phyloP scores from a whole-genome alignment of 2,888 invertebrate genomes.

The Erebia epiphron region DNA sequence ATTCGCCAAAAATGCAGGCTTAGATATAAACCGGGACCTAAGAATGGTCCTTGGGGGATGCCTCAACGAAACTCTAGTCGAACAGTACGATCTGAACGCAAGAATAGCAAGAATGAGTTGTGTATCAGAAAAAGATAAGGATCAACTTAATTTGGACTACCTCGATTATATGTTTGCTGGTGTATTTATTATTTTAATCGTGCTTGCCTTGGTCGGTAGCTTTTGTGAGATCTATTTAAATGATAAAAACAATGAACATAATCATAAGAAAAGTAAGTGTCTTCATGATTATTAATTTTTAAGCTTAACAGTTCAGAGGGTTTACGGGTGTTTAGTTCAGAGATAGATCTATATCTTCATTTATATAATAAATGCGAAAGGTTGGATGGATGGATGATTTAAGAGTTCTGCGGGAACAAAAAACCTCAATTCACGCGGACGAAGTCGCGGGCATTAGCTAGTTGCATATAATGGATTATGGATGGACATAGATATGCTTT shows the following conservation, averaged over 20 bases:
- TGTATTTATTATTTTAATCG: conserved; percentile 1
- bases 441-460: too few relatives aligned
- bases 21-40: conserved; percentile 33
- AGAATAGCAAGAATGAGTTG: conserved; percentile 36
- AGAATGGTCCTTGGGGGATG: conserved; percentile 45
- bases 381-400: too few relatives aligned
- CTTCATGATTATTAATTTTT: not conserved
- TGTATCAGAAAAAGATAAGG: conserved; percentile 13
- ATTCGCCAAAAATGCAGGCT: conserved; percentile 21
- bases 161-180: conserved; percentile 4
- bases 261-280: conserved; percentile 11
- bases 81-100: conserved; percentile 43
- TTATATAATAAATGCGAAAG: too few relatives aligned
- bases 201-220: conserved; percentile 3
- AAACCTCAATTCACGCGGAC: too few relatives aligned
- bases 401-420: too few relatives aligned
- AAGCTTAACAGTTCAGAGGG: not conserved
- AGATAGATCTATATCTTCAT: too few relatives aligned
- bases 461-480: too few relatives aligned
- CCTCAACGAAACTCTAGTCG: conserved; percentile 44
- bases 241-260: not conserved
- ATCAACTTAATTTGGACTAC: conserved; percentile 2
- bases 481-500: too few relatives aligned
- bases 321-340: not conserved
- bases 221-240: not conserved